Conservation (phyloP, 92 coral and sea anemone species). For the Zoanthus solanderi region DNA sequence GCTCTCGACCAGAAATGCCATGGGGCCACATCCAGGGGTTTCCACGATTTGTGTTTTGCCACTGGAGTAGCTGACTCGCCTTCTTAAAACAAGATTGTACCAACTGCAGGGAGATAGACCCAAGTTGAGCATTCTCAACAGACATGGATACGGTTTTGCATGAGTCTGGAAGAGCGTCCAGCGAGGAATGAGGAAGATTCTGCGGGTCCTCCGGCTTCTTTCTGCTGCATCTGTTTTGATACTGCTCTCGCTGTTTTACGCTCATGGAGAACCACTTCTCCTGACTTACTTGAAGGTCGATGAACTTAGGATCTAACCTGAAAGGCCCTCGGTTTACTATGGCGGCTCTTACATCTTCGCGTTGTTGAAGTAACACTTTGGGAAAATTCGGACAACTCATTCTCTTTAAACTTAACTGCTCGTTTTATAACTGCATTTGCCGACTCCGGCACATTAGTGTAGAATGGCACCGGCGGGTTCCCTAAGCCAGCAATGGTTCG, state of each 20-base stretch:
- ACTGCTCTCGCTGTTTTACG: slow-evolving; percentile 7
- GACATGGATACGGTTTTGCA: slow-evolving; percentile 21
- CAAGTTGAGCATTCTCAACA: slow-evolving; percentile 27
- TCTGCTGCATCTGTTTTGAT: slow-evolving; percentile 18
- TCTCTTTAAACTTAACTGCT: background rate
- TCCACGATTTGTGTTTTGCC: slow-evolving; percentile 44
- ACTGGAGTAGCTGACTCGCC: slow-evolving; percentile 48
- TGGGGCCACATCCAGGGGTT: slow-evolving; percentile 49
- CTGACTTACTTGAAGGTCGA: slow-evolving; percentile 5
- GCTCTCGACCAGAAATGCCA: slow-evolving; percentile 55
- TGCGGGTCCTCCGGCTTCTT: slow-evolving; percentile 1
- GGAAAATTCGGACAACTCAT: background rate
- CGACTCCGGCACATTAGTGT: slow-evolving; percentile 3
- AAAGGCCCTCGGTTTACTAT: slow-evolving; percentile 8
- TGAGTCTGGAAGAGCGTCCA: slow-evolving; percentile 25
- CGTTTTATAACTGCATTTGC: background rate
- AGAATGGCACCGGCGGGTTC: background rate
- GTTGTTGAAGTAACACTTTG: background rate
- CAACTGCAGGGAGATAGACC: slow-evolving; percentile 28
- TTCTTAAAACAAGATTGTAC: slow-evolving; percentile 30
- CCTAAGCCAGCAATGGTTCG: background rate
- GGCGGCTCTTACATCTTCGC: slow-evolving; percentile 16
- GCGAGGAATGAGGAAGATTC: slow-evolving; percentile 11
- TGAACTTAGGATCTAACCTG: background rate
- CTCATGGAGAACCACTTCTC: slow-evolving; percentile 25